Percentiles rank a stretch among this genome's conserved stretches.
Evolutionary conservation across 1,140 invertebrate species (phyloP).

Genomic region (Drusus annulatus): DNA sequence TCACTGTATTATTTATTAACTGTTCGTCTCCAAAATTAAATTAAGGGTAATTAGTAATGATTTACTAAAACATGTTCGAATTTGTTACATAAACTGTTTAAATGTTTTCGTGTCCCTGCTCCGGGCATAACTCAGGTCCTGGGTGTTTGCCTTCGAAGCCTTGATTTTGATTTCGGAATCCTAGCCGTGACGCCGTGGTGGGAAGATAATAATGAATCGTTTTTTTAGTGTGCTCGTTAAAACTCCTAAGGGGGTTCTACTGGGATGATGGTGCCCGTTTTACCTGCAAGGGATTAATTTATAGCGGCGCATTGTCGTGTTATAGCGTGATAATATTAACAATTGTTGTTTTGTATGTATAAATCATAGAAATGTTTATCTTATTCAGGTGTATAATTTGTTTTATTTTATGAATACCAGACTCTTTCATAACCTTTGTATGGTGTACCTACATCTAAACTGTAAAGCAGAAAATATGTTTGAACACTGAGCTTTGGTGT

Average conservation of each 20-base stretch:
- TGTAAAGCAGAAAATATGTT: too few relatives aligned
- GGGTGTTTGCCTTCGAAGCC: constrained; percentile 36
- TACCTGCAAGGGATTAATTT: constrained; percentile 21
- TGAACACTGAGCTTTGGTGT: too few relatives aligned
- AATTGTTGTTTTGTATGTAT: too few relatives aligned
- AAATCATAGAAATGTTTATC: too few relatives aligned
- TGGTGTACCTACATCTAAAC: too few relatives aligned
- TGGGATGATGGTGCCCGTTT: constrained; percentile 2
- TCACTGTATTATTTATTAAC: too few relatives aligned
- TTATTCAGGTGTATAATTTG: too few relatives aligned
- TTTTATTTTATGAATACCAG: too few relatives aligned
- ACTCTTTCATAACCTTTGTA: too few relatives aligned
- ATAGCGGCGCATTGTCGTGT: constrained; percentile 1
- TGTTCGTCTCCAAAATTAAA: too few relatives aligned
- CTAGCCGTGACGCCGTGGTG: constrained; percentile 4
- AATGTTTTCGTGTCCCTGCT: constrained; percentile 7
- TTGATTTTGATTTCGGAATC: constrained; percentile 41
- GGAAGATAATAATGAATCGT: constrained; percentile 14
- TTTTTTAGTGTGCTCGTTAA: background rate
- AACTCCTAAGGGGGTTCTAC: constrained; percentile 25
- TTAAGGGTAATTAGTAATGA: too few relatives aligned
- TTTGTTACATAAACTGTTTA: background rate
- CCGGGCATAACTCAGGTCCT: constrained; percentile 38
- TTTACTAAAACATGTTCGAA: too few relatives aligned
- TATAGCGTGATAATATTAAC: background rate